Conservation (phyloP, 2,888 invertebrate species). For the Drosophila cyrtoloma region DNA sequence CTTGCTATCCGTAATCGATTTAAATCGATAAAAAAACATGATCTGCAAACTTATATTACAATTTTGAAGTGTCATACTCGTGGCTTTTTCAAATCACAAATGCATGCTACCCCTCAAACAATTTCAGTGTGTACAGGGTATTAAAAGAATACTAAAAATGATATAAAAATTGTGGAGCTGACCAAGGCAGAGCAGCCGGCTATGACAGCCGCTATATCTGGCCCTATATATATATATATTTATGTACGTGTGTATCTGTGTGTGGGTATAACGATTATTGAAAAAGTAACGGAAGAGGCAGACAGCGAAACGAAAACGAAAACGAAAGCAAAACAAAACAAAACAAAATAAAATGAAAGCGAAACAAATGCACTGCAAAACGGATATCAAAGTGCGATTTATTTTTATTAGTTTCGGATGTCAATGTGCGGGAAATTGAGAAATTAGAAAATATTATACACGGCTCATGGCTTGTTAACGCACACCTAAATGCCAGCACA, state of each 20-base stretch:
- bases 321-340: slow-evolving; percentile 26
- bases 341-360: slow-evolving; percentile 34
- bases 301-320: slow-evolving; percentile 28
- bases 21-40: not conserved
- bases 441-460: slow-evolving; percentile 82
- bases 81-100: not conserved
- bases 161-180: slow-evolving; percentile 69
- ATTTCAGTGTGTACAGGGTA: not conserved
- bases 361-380: slow-evolving; percentile 53
- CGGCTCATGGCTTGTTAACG: slow-evolving; percentile 69
- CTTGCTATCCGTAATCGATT: rapidly evolving
- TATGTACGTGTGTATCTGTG: slow-evolving; percentile 33
- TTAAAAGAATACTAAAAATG: slow-evolving; percentile 56
- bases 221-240: slow-evolving; percentile 10
- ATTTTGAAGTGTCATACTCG: too few relatives aligned
- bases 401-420: slow-evolving; percentile 82
- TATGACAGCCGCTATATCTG: slow-evolving; percentile 56
- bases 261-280: slow-evolving; percentile 64
- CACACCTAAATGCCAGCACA: slow-evolving; percentile 54
- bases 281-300: slow-evolving; percentile 50
- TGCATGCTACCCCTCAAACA: not conserved
- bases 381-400: slow-evolving; percentile 82
- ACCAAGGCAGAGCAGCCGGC: slow-evolving; percentile 45
- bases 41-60: not conserved
- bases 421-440: slow-evolving; percentile 82